A percentile compares a stretch with the other conserved stretches of the same genome.
These are phyloP conservation scores for Zygaena filipendulae DNA, from an alignment of 2,888 invertebrate species.

Conservation along the genomic window DNA sequence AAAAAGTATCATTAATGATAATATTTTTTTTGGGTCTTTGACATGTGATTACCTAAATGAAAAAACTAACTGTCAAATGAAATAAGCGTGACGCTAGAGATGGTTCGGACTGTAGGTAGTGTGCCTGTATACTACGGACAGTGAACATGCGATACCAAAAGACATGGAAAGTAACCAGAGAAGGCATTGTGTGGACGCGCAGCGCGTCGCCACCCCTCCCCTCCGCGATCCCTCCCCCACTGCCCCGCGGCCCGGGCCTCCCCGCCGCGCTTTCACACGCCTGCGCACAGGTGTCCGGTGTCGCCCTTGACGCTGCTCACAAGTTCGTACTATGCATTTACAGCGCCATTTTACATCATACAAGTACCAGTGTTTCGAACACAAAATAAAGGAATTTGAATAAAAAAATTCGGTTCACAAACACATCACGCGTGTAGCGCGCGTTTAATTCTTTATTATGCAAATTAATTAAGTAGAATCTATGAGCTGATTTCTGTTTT, in stretches of 20 bases:
- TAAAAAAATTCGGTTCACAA: neutral
- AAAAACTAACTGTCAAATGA: constrained; percentile 57
- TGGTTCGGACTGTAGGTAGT: too few relatives aligned
- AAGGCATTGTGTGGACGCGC: constrained; percentile 60
- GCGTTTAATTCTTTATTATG: too few relatives aligned
- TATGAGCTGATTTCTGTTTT: too few relatives aligned
- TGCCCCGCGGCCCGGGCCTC: constrained; percentile 20
- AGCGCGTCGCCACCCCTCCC: constrained; percentile 45
- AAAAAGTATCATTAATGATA: too few relatives aligned
- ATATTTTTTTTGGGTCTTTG: too few relatives aligned
- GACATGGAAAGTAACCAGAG: constrained; percentile 58
- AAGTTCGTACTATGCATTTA: constrained; percentile 39
- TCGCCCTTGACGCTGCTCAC: constrained; percentile 58
- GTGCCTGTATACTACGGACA: constrained; percentile 16
- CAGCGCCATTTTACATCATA: constrained; percentile 14
- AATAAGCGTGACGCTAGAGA: constrained; percentile 48
- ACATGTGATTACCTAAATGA: too few relatives aligned
- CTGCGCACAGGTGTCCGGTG: constrained; percentile 62
- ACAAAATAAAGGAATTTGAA: neutral
- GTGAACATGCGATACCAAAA: constrained; percentile 44
- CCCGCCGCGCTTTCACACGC: constrained; percentile 53
- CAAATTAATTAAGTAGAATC: too few relatives aligned
- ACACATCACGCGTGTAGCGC: constrained; percentile 2
- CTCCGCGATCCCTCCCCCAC: constrained; percentile 18
- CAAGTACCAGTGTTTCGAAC: constrained; percentile 3